Evolutionary conservation across 2,888 invertebrate genomes (phyloP), one percentile per base, ranked within the genome.

Genomic region (Nowickia ferox): DNA sequence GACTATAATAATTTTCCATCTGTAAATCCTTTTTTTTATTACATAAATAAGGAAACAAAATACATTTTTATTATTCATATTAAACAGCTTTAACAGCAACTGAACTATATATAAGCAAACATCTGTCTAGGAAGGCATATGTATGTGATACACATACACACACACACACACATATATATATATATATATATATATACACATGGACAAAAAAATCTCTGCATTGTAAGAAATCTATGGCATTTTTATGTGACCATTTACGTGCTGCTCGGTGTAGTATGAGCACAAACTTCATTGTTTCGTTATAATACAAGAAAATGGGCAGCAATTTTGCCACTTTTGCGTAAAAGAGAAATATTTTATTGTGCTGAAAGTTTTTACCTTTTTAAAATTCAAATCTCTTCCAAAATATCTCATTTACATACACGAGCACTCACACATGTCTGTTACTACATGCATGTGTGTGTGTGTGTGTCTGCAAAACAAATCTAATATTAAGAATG

Each of bases 161-260:
- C 22, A 74, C 48, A 74, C 15, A 19, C 46, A 13, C n/a, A n/a
- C n/a, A n/a, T n/a, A n/a, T n/a, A n/a, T n/a, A n/a, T n/a, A n/a
- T n/a, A n/a, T n/a, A n/a, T n/a, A n/a, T n/a, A n/a, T n/a, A n/a
- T n/a, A n/a, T n/a, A n/a, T n/a, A n/a, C n/a, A n/a, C 30, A 42
- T 30, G n/a, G 10, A 13, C 15, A 51, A 40, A 40, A 46, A 76
- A 74, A 82, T 85, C 77, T 77, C 68, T 63, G 78, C 77, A 82
- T 79, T 79, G 63, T 38, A 63, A 69, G 65, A 79, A 76, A 83
- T 86, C 86, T 83, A 86, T 86, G 86, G 63, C 65, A 86, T 83
- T 86, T 86, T 86, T 86, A 83, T 79, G 79, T 79, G 86, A 83
- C 79, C 79, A 86, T 79, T 86, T 83, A 83, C 83, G 78, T 83